These are phyloP conservation scores for human DNA, from an alignment of 2,113 vertebrate genomes.

Conservation along the genomic window DNA sequence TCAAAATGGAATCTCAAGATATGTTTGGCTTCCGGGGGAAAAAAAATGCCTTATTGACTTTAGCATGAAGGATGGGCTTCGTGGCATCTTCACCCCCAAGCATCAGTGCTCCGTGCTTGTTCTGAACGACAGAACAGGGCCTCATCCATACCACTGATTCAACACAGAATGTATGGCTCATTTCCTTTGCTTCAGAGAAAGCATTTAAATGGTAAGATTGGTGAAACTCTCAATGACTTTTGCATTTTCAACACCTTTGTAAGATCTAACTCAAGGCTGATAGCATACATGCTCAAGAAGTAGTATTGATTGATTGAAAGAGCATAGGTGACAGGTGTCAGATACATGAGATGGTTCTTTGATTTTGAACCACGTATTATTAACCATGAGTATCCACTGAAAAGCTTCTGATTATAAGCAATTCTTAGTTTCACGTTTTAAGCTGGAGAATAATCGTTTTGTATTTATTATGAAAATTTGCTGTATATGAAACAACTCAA, in stretches of 20 bases:
- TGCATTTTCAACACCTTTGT: not conserved
- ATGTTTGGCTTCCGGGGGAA: not conserved
- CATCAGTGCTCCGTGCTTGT: accelerated
- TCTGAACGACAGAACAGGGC: accelerated
- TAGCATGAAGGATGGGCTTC: not conserved
- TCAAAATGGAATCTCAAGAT: not conserved
- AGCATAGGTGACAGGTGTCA: not conserved
- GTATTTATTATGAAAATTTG: not conserved
- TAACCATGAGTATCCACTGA: not conserved
- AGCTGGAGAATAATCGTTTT: not conserved
- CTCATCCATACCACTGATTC: accelerated
- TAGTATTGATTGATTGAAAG: not conserved
- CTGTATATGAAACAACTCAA: not conserved
- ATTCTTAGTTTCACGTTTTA: not conserved
- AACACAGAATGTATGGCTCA: not conserved
- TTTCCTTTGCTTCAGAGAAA: not conserved
- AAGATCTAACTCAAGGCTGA: not conserved
- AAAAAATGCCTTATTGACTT: accelerated
- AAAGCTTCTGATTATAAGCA: not conserved
- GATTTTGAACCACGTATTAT: not conserved
- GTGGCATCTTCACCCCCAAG: not conserved
- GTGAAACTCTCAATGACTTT: not conserved
- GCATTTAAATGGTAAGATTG: not conserved
- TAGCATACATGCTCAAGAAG: accelerated
- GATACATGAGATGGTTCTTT: not conserved